These are phyloP conservation scores for Watersipora subatra DNA, from an alignment of 1,140 invertebrate species.

Conservation along the genomic window DNA sequence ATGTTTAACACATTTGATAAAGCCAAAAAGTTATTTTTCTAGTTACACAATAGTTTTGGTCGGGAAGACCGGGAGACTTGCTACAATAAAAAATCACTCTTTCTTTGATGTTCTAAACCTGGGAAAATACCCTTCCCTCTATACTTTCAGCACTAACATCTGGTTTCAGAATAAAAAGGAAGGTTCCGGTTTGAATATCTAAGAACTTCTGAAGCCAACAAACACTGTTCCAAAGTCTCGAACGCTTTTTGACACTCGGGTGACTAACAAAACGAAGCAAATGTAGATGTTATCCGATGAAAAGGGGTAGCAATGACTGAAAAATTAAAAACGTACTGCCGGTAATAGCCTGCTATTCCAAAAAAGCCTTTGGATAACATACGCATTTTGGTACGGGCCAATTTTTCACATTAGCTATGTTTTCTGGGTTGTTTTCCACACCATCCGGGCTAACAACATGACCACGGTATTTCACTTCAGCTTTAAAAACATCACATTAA, in stretches of 20 bases:
- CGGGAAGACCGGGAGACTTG: conserved; percentile 11
- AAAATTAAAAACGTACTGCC: conserved; percentile 13
- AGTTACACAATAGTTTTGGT: conserved; percentile 15
- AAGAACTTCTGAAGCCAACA: conserved; percentile 6
- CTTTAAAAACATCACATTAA: conserved; percentile 2
- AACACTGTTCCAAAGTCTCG: conserved; percentile 13
- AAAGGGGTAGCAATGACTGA: conserved; percentile 11
- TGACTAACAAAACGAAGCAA: conserved; percentile 4
- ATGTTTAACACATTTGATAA: conserved; percentile 9
- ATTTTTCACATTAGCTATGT: not conserved
- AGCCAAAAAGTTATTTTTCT: conserved; percentile 13
- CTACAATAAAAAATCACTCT: conserved; percentile 13
- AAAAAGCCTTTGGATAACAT: conserved; percentile 11
- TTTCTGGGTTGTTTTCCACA: not conserved
- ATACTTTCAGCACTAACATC: conserved; percentile 15
- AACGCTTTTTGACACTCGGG: not conserved
- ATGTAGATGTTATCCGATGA: no score
- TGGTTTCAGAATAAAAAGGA: conserved; percentile 17
- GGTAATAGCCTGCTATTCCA: conserved; percentile 6
- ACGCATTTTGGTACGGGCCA: conserved; percentile 11
- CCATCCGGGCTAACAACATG: not conserved
- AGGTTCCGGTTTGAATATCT: conserved; percentile 8
- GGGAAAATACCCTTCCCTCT: conserved; percentile 14
- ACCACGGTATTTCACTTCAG: not conserved
- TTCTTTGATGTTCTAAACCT: conserved; percentile 13